Conservation (phyloP, 2,888 invertebrate species). For the Branchipolynoe longqiensis region DNA sequence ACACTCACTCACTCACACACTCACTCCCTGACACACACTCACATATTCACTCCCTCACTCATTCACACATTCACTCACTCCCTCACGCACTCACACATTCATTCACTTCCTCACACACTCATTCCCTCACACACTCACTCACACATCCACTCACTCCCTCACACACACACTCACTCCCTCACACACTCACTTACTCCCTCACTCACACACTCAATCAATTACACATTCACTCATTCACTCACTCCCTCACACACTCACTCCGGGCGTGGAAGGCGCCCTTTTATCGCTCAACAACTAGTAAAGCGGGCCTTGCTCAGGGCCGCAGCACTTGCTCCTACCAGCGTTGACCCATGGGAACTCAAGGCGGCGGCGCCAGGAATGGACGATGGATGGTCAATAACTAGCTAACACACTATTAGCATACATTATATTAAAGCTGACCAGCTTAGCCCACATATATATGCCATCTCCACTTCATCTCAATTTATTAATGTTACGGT, state of each 20-base stretch:
- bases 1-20: background rate
- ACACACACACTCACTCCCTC: background rate
- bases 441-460: too few species aligned
- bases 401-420: too few species aligned
- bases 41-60: background rate
- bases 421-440: too few species aligned
- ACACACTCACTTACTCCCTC: background rate
- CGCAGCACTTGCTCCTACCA: too few species aligned
- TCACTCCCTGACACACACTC: background rate
- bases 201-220: background rate
- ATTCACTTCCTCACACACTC: background rate
- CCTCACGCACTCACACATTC: background rate
- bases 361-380: too few species aligned
- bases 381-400: too few species aligned
- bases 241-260: conserved; percentile 5
- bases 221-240: background rate
- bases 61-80: background rate
- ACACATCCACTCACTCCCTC: conserved; percentile 3
- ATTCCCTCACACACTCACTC: background rate
- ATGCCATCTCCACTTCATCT: too few species aligned
- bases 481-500: too few species aligned
- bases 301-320: too few species aligned
- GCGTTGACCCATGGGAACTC: too few species aligned
- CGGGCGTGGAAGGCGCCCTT: too few species aligned
- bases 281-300: too few species aligned